Evolutionary conservation across 2,113 vertebrate genomes (phyloP).

Genomic region (Oreotrochilus melanogaster): DNA sequence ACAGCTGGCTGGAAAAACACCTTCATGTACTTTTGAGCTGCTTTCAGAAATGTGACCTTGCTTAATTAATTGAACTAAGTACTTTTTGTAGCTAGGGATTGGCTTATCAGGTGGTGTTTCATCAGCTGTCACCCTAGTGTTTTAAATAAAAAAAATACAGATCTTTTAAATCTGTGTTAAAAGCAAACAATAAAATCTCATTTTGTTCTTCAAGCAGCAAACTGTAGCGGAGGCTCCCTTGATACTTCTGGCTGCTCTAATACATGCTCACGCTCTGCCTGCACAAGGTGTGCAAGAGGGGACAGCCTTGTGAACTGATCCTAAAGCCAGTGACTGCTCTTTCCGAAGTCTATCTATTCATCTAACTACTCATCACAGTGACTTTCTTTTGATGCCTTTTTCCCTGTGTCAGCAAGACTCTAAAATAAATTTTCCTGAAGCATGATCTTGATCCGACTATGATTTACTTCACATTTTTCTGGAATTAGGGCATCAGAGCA

Average conservation of each 20-base stretch:
- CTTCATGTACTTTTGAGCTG: rapidly evolving
- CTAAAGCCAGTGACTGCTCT: not conserved
- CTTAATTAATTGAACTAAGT: not conserved
- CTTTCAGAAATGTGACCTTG: not conserved
- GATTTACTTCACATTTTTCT: not conserved
- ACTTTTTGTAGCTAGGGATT: not conserved
- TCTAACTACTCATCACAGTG: not conserved
- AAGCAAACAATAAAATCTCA: not conserved
- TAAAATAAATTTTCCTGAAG: not conserved
- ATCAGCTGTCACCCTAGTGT: not conserved
- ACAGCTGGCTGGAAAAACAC: not conserved
- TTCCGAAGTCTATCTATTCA: not conserved
- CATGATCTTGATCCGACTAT: not conserved
- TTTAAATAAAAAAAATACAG: not conserved
- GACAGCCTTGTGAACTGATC: not conserved
- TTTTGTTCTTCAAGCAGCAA: not conserved
- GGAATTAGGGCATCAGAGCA: not conserved
- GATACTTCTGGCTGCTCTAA: not conserved
- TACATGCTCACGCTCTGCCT: not conserved
- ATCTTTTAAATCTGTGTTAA: not conserved
- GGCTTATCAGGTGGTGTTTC: not conserved
- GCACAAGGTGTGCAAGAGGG: not conserved
- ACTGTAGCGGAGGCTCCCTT: not conserved
- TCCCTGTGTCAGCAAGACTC: not conserved
- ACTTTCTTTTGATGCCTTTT: not conserved